Evolutionary conservation across 2,888 invertebrate genomes (phyloP), one percentile per base, ranked within the genome.

Genomic region (Megaustenia siamemsis): DNA sequence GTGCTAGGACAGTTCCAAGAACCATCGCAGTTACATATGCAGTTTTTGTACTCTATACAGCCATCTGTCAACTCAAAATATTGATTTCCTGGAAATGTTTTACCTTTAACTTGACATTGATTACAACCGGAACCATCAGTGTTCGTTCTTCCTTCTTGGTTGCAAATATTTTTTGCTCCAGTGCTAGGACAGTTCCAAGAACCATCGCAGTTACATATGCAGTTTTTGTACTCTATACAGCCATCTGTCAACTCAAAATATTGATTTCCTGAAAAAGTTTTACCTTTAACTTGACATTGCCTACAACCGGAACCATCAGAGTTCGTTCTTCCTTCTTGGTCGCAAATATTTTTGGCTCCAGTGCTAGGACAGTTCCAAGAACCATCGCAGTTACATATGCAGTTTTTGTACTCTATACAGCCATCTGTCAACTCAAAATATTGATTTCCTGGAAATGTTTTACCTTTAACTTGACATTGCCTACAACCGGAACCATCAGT

Each of bases 21-120:
- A 3, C 91, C 92, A 63, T 88, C 86, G 82, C 91, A 91, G 12
- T 86, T 83, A 84, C 92, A 92, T 32, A 88, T 83, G 69, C 92
- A 92, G 43, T 89, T 88, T 32, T 86, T 83, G 86, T 90, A 92
- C 35, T 90, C 87, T 18, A 88, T 86, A 56, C 92, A 92, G 8
- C 89, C 90, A 75, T 90, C 89, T 68, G 88, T 68, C 28, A 89
- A 81, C 38, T 89, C 78, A n/a, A 80, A 91, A 88, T 79, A 24
- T 28, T 49, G 35, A 32, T 68, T 80, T 24, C 49, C 49, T 21
- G 43, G 68, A 32, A 40, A 43, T 8, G 6, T n/a, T 28, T 68
- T 1, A 21, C 80, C 80, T 45, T 45, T 28, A 28, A 77, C 40
- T 0, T 18, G n/a, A n/a, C 77, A 77, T 1, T 66, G 49, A 1